Conservation (phyloP, 2,888 invertebrate genomes). For the Matsumyia berberina region DNA sequence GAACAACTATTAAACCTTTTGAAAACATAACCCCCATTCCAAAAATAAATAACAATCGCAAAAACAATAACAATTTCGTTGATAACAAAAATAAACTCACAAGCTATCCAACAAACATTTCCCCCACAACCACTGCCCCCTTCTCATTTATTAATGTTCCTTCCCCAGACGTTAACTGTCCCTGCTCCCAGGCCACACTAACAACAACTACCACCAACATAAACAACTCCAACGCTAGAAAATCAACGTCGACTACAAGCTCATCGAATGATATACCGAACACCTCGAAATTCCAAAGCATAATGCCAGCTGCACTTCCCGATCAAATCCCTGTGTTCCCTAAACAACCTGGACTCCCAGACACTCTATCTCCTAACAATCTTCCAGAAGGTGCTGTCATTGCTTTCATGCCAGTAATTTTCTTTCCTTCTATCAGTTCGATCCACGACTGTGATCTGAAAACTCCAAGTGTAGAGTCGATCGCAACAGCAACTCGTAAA, state of each 20-base stretch:
- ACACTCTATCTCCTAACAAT: constrained; percentile 82
- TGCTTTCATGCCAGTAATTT: constrained; percentile 89
- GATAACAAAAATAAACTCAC: constrained; percentile 61
- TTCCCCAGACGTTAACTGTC: constrained; percentile 87
- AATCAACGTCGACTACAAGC: constrained; percentile 78
- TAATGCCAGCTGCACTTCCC: constrained; percentile 82
- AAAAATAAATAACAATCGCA: constrained; percentile 40
- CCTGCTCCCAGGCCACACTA: constrained; percentile 81
- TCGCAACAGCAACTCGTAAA: constrained; percentile 74
- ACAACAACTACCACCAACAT: constrained; percentile 73
- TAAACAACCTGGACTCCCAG: constrained; percentile 82
- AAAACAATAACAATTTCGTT: constrained; percentile 55
- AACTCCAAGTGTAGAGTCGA: constrained; percentile 60
- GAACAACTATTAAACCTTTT: constrained; percentile 36
- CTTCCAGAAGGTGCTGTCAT: constrained; percentile 87
- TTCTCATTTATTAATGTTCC: constrained; percentile 85
- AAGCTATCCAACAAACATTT: constrained; percentile 57
- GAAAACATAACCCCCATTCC: constrained; percentile 59
- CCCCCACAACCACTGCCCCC: constrained; percentile 61
- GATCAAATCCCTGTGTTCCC: constrained; percentile 83
- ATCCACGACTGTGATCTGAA: constrained; percentile 82
- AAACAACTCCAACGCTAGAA: constrained; percentile 76
- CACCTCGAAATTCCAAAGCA: constrained; percentile 81
- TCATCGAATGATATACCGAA: constrained; percentile 76
- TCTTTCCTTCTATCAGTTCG: constrained; percentile 86